Base-by-base conservation (phyloP, 2,888 invertebrate genomes). In the Sinodicranocentrus sp. region DNA sequence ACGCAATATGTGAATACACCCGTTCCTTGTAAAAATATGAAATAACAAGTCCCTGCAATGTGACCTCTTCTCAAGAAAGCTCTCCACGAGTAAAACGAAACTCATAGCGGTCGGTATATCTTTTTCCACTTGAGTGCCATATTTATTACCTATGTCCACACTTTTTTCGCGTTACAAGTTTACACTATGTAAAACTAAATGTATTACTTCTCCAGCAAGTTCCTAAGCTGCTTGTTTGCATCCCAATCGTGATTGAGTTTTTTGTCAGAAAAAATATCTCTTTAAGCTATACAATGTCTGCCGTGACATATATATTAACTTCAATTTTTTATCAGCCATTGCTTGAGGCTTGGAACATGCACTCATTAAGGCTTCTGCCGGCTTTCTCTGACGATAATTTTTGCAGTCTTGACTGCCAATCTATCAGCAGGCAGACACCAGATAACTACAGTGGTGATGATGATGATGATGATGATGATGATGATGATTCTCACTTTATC, bases 271-370 rank as follows among this genome's bases (percentile, higher is more conserved):
- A 52, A 43, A 57, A 57, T 23, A 70, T 21, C 33, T 23, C 59
- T 39, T 39, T n/a, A 13, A 71, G 71, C 71, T 23, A 57, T 26
- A 21, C 23, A 25, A 17, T 48, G 52, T n/a, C 68, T 57, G 57
- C 57, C 71, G 39, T 71, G 71, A 71, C 71, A 71, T 71, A 71
- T 54, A 57, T 71, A 71, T 71, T 71, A 54, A 39, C 33, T 71
- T n/a, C 25, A 63, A 17, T 52, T 54, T 33, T 10, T 15, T 28
- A 17, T 26, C 23, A 10, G 44, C 15, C 13, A 61, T 44, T 44
- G 61, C 72, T 73, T 19, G 28, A 63, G 48, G 63, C 73, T 44
- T 63, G 23, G 61, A 48, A 73, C 63, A 63, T 59, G 25, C 63
- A 48, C 48, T 72, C 59, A 59, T 72, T 72, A 59, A 23, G 57